phyloP scores from a whole-genome alignment of 2,888 invertebrate genomes.

The Eupithecia insigniata region DNA sequence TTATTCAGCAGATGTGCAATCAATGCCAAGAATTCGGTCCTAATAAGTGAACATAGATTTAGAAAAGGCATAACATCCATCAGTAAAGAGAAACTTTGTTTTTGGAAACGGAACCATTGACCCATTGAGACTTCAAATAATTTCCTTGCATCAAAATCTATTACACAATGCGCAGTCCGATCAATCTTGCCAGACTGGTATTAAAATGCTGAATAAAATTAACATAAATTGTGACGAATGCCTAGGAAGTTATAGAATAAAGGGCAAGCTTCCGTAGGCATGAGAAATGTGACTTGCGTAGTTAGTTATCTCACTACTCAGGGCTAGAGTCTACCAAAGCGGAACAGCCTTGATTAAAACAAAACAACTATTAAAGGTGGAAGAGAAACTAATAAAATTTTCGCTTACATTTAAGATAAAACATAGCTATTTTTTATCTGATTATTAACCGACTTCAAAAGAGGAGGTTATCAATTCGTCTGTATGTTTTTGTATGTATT shows the following conservation, averaged over 20 bases:
- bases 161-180: constrained; percentile 19
- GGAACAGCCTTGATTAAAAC: not conserved
- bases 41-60: not conserved
- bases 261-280: constrained; percentile 42
- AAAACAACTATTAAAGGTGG: no score
- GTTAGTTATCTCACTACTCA: constrained; percentile 11
- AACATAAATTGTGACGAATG: constrained; percentile 36
- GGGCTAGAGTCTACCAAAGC: constrained; percentile 1
- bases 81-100: constrained; percentile 1
- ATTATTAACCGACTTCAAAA: no score
- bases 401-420: no score
- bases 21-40: no score
- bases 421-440: no score
- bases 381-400: no score
- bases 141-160: constrained; percentile 11
- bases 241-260: constrained; percentile 38
- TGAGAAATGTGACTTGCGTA: constrained; percentile 31
- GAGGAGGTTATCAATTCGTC: no score
- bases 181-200: constrained; percentile 20
- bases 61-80: not conserved
- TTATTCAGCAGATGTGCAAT: no score
- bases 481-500: no score
- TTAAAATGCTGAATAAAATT: constrained; percentile 34
- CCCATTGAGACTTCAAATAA: constrained; percentile 5
- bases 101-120: not conserved